Percentiles rank a stretch among this genome's conserved stretches.
phyloP scores from a whole-genome alignment of 1,140 invertebrate species.

The Macrotrachela quadricornifera region DNA sequence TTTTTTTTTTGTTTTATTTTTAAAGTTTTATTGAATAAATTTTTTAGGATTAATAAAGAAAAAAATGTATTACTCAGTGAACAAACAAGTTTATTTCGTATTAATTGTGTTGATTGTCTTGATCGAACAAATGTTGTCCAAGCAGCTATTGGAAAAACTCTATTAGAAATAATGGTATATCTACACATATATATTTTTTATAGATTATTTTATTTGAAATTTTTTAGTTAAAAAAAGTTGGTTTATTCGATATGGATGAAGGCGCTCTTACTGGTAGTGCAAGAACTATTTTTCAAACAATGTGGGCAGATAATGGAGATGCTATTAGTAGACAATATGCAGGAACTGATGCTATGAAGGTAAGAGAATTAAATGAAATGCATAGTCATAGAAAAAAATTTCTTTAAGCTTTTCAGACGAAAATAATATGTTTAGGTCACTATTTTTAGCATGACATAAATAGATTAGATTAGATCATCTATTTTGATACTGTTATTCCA shows the following conservation, averaged over 20 bases:
- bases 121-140: constrained; percentile 86
- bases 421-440: too few relatives aligned
- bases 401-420: too few relatives aligned
- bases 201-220: not conserved
- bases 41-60: too few relatives aligned
- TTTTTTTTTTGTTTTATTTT: too few relatives aligned
- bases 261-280: constrained; percentile 23
- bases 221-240: constrained; percentile 43
- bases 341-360: constrained; percentile 86
- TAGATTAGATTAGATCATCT: too few relatives aligned
- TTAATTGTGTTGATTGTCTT: constrained; percentile 90
- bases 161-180: constrained; percentile 70
- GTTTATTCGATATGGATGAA: constrained; percentile 55
- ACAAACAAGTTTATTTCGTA: constrained; percentile 67
- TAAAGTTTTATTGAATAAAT: too few relatives aligned
- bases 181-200: too few relatives aligned
- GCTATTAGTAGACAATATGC: constrained; percentile 73
- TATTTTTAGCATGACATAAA: too few relatives aligned
- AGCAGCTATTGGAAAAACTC: constrained; percentile 70
- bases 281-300: constrained; percentile 28
- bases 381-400: too few relatives aligned
- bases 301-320: constrained; percentile 94
- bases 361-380: too few relatives aligned
- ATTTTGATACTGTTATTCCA: too few relatives aligned
- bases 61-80: constrained; percentile 67